Evolutionary conservation across 92 coral and sea anemone species (phyloP).

Genomic region (Porites lobata): DNA sequence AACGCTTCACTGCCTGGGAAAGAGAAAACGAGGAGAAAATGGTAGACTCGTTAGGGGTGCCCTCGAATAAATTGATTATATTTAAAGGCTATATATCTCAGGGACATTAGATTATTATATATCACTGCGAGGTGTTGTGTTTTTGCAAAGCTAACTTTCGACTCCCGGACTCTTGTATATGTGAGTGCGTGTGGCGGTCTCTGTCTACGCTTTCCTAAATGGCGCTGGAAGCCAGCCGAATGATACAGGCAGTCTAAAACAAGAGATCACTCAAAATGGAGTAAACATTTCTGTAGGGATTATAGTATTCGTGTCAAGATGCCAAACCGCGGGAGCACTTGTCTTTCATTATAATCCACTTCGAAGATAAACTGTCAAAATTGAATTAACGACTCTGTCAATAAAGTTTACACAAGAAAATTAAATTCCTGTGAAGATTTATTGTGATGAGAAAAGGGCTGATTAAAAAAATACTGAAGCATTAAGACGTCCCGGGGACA

Average conservation of each 20-base stretch:
- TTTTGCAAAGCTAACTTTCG: constrained; percentile 28
- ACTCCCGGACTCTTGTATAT: constrained; percentile 15
- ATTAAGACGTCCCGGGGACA: background rate
- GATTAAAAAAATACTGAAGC: constrained; percentile 53
- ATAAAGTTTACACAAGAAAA: constrained; percentile 75
- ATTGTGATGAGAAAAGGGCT: constrained; percentile 50
- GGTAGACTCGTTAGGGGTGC: background rate
- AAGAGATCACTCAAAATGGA: background rate
- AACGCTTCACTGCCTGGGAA: constrained; percentile 86
- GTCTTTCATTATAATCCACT: constrained; percentile 49
- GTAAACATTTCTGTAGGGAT: constrained; percentile 28
- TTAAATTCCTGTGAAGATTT: constrained; percentile 74
- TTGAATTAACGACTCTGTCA: constrained; percentile 60
- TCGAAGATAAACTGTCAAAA: constrained; percentile 60
- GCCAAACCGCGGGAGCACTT: constrained; percentile 45
- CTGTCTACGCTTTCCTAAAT: constrained; percentile 24
- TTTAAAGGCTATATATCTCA: constrained; percentile 14
- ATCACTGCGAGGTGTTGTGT: background rate
- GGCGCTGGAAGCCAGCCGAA: background rate
- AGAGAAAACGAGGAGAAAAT: constrained; percentile 24
- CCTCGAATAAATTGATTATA: background rate
- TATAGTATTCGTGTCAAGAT: constrained; percentile 23
- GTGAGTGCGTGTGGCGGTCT: constrained; percentile 42
- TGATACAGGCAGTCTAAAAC: background rate
- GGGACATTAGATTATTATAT: constrained; percentile 1